These are phyloP conservation scores for mouse (Mus musculus) DNA, from an alignment of 2,113 vertebrate genomes.

Conservation along the genomic window GRCm39 chr5:117676501-117677000, in stretches of 20 bases:
- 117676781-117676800: background rate
- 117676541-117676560: background rate
- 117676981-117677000: background rate
- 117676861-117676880: background rate
- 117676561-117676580: no score
- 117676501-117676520: background rate
- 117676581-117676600: background rate
- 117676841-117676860: background rate
- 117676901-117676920: background rate
- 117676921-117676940: background rate
- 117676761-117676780: background rate
- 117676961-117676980: background rate
- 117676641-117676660: background rate
- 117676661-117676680: fast-evolving
- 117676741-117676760: background rate
- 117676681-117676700: background rate
- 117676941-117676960: background rate
- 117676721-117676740: fast-evolving
- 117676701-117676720: background rate
- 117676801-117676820: background rate
- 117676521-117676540: background rate
- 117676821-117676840: background rate
- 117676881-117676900: background rate
- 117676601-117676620: background rate
- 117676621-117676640: background rate